Conservation (phyloP, 1,140 invertebrate species). For the Formica selysi region DNA sequence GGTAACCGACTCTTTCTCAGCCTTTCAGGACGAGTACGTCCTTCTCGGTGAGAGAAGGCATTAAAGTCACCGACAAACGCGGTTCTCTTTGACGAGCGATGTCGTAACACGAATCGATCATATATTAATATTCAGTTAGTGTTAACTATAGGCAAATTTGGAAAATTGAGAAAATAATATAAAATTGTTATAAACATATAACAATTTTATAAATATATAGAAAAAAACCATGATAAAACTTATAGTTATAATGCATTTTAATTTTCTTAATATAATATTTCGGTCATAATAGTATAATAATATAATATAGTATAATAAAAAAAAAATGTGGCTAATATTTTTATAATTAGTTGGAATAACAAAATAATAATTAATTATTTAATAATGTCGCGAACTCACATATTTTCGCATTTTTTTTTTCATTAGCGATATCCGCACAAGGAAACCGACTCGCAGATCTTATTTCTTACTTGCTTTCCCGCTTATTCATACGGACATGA, state of each 20-base stretch:
- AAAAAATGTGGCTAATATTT: background rate
- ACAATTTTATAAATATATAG: background rate
- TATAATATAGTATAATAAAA: background rate
- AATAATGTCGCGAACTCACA: background rate
- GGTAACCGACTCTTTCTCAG: slow-evolving; percentile 2
- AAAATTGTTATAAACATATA: background rate
- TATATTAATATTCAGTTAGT: slow-evolving; percentile 5
- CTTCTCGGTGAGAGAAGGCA: background rate
- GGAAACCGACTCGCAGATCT: background rate
- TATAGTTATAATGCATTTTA: background rate
- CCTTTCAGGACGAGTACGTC: background rate
- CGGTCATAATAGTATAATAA: background rate
- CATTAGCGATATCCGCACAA: background rate
- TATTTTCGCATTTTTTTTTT: background rate
- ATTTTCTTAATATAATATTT: background rate
- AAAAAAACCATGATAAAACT: background rate
- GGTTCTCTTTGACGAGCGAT: background rate
- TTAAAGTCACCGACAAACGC: slow-evolving; percentile 48
- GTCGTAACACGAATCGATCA: background rate
- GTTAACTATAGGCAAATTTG: background rate
- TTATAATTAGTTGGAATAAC: slow-evolving; percentile 14
- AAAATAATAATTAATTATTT: background rate
- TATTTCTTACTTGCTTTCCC: background rate
- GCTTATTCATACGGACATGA: background rate
- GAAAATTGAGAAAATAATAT: background rate